Evolutionary conservation across 2,113 vertebrate genomes (phyloP).

Genomic region (Mus spicilegus): DNA sequence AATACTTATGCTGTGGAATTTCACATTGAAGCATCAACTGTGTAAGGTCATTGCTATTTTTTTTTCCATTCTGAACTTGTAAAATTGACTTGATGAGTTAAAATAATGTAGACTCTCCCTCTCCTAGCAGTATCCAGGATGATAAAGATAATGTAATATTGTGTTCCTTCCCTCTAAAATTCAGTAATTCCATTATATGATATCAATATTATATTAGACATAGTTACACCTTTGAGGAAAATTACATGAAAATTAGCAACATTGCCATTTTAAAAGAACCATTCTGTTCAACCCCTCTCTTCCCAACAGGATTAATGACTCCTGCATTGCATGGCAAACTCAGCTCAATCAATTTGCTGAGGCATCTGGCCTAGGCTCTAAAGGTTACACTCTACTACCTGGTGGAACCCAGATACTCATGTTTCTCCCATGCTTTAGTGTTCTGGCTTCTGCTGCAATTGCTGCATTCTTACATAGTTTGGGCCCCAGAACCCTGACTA

Average conservation of each 20-base stretch:
- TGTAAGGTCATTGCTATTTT: background rate
- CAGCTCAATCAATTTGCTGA: background rate
- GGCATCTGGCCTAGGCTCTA: background rate
- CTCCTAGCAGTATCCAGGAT: background rate
- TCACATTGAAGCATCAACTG: slow-evolving; percentile 38
- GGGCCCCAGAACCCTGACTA: background rate
- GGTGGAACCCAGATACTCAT: background rate
- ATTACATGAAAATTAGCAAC: background rate
- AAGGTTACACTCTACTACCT: background rate
- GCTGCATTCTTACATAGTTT: background rate
- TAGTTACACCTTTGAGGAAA: background rate
- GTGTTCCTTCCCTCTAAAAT: background rate
- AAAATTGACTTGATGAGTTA: slow-evolving; percentile 18
- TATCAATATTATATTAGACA: background rate
- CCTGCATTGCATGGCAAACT: background rate
- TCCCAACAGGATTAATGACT: background rate
- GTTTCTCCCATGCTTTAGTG: background rate
- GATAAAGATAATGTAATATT: background rate
- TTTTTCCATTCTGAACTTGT: background rate
- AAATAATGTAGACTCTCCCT: background rate
- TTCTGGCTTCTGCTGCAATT: background rate
- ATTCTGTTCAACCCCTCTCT: background rate
- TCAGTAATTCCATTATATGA: slow-evolving; percentile 17
- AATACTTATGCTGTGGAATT: background rate
- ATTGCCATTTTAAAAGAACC: background rate